Conservation (phyloP, 35 echinoderm and acorn worm species). For the Apostichopus parvimensis region DNA sequence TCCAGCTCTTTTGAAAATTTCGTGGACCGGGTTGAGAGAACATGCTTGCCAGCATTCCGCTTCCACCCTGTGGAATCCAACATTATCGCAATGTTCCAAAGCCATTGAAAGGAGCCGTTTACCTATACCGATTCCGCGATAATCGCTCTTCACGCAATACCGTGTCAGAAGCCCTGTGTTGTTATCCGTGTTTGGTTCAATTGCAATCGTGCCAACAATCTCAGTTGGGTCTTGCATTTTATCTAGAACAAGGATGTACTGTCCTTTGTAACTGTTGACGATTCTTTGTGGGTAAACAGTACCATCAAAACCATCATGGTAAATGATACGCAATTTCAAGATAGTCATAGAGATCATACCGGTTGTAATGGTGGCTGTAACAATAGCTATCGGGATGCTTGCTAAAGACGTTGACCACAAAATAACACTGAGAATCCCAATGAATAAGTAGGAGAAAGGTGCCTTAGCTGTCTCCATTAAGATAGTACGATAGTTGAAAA, state of each 20-base stretch:
- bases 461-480: neutral
- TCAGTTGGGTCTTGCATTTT: neutral
- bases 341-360: neutral
- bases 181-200: neutral
- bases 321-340: neutral
- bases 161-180: neutral
- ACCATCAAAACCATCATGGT: neutral
- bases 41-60: constrained; percentile 15
- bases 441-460: neutral
- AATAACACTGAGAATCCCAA: neutral
- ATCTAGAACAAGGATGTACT: neutral
- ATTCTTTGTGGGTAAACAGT: neutral
- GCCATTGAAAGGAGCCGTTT: neutral
- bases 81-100: neutral
- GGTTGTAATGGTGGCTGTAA: neutral
- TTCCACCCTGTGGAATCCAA: neutral
- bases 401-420: neutral
- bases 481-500: neutral
- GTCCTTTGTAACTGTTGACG: neutral
- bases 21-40: neutral
- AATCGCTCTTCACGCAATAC: neutral
- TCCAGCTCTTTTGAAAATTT: neutral
- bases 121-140: constrained; percentile 10
- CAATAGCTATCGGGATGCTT: neutral
- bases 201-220: constrained; percentile 8